Conservation (phyloP, 2,113 vertebrate genomes). For the Toxostoma redivivum region DNA sequence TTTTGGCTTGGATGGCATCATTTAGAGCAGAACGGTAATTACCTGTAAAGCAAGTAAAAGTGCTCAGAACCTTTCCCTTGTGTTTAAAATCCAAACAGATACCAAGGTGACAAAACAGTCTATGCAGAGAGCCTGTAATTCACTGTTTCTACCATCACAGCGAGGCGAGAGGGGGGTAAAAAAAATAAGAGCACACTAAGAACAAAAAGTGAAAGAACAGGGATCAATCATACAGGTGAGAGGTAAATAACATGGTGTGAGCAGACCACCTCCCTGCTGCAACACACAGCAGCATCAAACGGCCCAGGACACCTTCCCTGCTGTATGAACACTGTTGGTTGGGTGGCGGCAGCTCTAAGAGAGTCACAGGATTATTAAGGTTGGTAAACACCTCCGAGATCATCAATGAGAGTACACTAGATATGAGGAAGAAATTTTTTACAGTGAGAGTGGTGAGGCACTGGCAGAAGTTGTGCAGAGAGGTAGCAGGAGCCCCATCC, state of each 20-base stretch:
- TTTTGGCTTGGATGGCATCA: slow-evolving; percentile 84
- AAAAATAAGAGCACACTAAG: neutral
- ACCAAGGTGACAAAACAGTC: neutral
- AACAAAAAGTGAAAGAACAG: neutral
- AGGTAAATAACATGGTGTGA: neutral
- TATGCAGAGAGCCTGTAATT: neutral
- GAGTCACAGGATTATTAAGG: neutral
- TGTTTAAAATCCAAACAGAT: neutral
- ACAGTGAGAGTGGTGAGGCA: neutral
- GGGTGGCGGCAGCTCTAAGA: neutral
- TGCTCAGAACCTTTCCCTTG: neutral
- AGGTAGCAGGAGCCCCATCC: neutral
- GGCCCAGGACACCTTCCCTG: neutral
- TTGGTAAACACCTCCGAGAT: neutral
- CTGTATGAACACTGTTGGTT: neutral
- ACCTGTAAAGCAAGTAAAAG: slow-evolving; percentile 65
- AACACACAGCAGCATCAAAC: neutral
- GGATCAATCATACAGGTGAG: neutral
- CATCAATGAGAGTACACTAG: neutral
- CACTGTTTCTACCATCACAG: neutral
- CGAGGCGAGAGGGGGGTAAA: neutral
- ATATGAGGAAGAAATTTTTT: neutral
- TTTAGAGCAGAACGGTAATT: slow-evolving; percentile 91
- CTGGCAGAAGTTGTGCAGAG: neutral
- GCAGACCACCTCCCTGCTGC: neutral